Evolutionary conservation across 2,888 invertebrate species (phyloP).

Genomic region (Adelphocoris suturalis): DNA sequence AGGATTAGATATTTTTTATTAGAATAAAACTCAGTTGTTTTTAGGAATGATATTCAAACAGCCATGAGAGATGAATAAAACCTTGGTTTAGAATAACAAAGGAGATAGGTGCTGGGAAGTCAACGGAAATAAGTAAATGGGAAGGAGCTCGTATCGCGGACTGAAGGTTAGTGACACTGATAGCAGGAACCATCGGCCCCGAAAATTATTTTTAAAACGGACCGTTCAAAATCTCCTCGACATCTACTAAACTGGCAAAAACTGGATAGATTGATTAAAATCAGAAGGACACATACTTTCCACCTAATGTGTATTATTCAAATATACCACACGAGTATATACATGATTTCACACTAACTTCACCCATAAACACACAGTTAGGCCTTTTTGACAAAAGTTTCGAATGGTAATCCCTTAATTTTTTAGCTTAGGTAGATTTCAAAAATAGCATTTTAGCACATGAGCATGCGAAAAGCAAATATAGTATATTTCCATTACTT

Average conservation of each 20-base stretch:
- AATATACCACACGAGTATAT: too few relatives aligned
- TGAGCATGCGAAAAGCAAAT: too few relatives aligned
- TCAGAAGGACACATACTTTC: neutral
- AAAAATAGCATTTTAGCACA: too few relatives aligned
- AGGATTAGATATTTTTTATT: too few relatives aligned
- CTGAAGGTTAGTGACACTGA: conserved; percentile 36
- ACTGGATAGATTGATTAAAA: neutral
- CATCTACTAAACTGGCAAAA: neutral
- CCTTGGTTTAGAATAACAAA: neutral
- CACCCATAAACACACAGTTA: too few relatives aligned
- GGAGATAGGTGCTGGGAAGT: neutral
- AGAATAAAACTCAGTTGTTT: neutral
- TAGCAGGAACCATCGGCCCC: conserved; percentile 1
- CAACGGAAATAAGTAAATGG: conserved; percentile 17
- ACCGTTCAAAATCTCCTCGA: neutral
- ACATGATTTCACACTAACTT: too few relatives aligned
- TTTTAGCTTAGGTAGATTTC: too few relatives aligned
- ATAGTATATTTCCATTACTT: too few relatives aligned
- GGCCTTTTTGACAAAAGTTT: too few relatives aligned
- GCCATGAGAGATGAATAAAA: neutral
- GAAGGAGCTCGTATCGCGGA: conserved; percentile 27
- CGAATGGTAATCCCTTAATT: too few relatives aligned
- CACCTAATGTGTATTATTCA: neutral
- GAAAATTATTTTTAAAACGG: conserved; percentile 32
- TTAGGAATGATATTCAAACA: neutral